phyloP scores from a whole-genome alignment of 2,113 vertebrate species.

The Sinocyclocheilus grahami region DNA sequence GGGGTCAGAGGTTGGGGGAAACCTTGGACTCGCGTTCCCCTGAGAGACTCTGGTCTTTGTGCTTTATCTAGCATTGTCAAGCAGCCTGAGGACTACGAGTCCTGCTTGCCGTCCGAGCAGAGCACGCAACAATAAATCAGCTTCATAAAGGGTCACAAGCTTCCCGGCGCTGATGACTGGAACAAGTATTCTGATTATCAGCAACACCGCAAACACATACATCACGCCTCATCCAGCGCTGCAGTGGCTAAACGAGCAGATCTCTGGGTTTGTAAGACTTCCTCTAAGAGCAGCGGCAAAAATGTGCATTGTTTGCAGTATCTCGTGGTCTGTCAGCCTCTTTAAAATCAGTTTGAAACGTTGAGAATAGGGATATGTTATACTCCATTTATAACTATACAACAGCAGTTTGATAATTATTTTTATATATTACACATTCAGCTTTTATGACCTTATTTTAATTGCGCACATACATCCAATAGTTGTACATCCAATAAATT shows the following conservation, averaged over 20 bases:
- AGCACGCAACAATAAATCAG: conserved; percentile 74
- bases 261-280: conserved; percentile 56
- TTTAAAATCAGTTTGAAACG: no score
- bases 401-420: no score
- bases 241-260: conserved; percentile 60
- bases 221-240: conserved; percentile 65
- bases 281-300: background rate
- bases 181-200: conserved; percentile 67
- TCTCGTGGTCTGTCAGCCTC: no score
- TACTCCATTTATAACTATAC: no score
- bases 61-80: conserved; percentile 76
- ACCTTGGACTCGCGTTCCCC: conserved; percentile 70
- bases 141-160: conserved; percentile 69
- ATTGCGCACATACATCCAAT: no score
- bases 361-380: no score
- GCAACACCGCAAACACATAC: conserved; percentile 67
- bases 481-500: no score
- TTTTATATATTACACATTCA: no score
- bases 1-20: conserved; percentile 71
- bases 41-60: conserved; percentile 68
- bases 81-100: conserved; percentile 58
- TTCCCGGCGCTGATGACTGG: conserved; percentile 68
- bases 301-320: no score
- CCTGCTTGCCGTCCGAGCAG: conserved; percentile 71
- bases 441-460: no score